Conservation (phyloP, 1,140 invertebrate species). For the Drosophila tropicalis region DNA sequence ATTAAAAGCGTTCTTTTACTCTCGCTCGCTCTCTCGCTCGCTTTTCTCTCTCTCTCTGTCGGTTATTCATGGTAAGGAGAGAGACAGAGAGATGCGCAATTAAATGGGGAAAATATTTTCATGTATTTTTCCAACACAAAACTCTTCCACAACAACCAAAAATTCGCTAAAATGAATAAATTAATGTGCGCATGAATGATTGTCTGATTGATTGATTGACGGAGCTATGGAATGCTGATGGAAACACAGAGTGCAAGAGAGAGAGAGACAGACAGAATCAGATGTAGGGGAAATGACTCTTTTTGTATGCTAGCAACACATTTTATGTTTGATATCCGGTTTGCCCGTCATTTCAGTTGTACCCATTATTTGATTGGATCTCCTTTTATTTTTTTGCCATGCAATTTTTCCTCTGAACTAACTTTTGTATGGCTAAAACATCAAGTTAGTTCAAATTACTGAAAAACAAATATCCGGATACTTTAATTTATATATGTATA, state of each 20-base stretch:
- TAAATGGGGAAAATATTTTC: constrained; percentile 70
- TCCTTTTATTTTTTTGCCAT: background rate
- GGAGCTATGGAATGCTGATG: constrained; percentile 9
- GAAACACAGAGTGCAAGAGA: background rate
- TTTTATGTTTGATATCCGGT: constrained; percentile 45
- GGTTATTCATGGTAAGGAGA: background rate
- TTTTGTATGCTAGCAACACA: constrained; percentile 20
- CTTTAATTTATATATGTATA: too few species aligned
- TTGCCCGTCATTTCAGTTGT: background rate
- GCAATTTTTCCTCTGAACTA: background rate
- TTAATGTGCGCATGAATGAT: constrained; percentile 70
- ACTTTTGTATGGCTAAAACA: background rate
- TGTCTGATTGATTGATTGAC: constrained; percentile 70
- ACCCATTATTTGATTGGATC: constrained; percentile 1
- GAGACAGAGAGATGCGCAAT: constrained; percentile 46
- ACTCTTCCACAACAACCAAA: constrained; percentile 22
- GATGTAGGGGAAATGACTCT: background rate
- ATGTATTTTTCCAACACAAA: constrained; percentile 19
- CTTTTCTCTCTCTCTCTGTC: background rate
- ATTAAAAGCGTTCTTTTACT: constrained; percentile 72
- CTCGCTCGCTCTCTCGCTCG: background rate
- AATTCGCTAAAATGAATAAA: constrained; percentile 71
- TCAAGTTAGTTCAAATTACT: background rate
- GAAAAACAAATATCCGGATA: background rate
- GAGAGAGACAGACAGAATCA: background rate